phyloP scores from a whole-genome alignment of 2,888 invertebrate species.

The Torymus tubicola region DNA sequence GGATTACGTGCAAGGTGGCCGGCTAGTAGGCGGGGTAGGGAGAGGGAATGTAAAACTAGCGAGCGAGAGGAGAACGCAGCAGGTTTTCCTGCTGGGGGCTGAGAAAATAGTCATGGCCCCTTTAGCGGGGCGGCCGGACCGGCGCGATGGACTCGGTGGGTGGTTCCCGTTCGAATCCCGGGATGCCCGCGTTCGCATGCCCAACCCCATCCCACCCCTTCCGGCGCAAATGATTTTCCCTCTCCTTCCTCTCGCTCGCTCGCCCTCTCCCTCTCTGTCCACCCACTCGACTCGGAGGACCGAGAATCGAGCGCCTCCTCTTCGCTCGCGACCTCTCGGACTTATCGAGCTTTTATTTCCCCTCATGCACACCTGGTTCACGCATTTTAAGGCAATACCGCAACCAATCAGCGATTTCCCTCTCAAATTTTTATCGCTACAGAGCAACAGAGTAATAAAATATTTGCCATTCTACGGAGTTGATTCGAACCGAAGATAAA shows the following conservation, averaged over 20 bases:
- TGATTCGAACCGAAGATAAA: no score
- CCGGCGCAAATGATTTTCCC: slow-evolving; percentile 57
- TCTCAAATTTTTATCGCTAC: no score
- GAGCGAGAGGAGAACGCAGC: slow-evolving; percentile 53
- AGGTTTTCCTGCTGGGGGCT: slow-evolving; percentile 57
- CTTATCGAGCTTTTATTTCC: slow-evolving; percentile 31
- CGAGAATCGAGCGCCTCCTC: slow-evolving; percentile 42
- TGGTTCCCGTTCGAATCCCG: slow-evolving; percentile 76
- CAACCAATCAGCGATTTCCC: no score
- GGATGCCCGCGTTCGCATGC: slow-evolving; percentile 79
- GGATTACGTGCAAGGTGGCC: slow-evolving; percentile 39
- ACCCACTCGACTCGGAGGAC: slow-evolving; percentile 40
- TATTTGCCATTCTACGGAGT: no score
- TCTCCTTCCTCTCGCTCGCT: slow-evolving; percentile 58
- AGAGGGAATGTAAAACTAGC: slow-evolving; percentile 48
- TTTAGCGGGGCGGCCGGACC: slow-evolving; percentile 72
- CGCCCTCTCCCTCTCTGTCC: slow-evolving; percentile 50
- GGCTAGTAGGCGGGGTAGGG: slow-evolving; percentile 25
- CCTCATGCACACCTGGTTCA: no score
- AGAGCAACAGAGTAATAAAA: no score
- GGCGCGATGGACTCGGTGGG: slow-evolving; percentile 76
- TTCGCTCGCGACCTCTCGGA: slow-evolving; percentile 27
- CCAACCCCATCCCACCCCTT: slow-evolving; percentile 72
- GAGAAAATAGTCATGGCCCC: slow-evolving; percentile 70
- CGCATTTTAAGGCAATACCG: no score